These are phyloP conservation scores for Origma solitaria DNA, from an alignment of 2,113 vertebrate genomes.

Conservation along the genomic window DNA sequence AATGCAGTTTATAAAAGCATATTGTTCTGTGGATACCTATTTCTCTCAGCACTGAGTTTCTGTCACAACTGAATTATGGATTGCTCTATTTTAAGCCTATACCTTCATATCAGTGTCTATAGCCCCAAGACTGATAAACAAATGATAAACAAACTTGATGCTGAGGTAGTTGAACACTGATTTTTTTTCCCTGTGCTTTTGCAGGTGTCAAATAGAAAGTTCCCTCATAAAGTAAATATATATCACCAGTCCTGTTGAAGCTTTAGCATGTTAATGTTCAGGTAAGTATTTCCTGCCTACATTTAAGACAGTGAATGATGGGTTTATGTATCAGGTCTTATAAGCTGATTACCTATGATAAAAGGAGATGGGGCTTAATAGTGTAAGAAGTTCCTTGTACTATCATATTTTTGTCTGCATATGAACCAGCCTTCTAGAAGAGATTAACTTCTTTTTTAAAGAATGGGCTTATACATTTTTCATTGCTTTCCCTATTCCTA, in stretches of 20 bases:
- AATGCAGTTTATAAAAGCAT: conserved; percentile 47
- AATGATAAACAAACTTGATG: background rate
- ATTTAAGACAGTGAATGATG: background rate
- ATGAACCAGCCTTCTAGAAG: background rate
- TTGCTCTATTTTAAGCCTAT: background rate
- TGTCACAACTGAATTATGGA: background rate
- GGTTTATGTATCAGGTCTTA: background rate
- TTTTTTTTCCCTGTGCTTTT: background rate
- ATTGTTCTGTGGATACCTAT: conserved; percentile 35
- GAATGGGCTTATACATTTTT: background rate
- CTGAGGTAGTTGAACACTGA: background rate
- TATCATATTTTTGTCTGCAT: background rate
- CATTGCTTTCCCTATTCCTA: background rate
- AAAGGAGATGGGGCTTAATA: background rate
- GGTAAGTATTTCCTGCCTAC: background rate
- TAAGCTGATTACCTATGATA: background rate
- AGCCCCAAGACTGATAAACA: background rate
- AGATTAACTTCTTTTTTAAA: background rate
- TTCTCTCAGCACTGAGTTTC: conserved; percentile 37
- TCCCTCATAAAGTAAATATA: background rate
- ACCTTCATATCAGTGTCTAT: background rate
- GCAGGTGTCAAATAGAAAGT: background rate
- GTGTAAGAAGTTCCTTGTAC: background rate
- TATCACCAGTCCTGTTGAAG: background rate
- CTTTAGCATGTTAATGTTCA: background rate